Percentiles rank a stretch among this genome's conserved stretches.
Conservation (phyloP, 1,140 invertebrate species). For the Calephelis virginiensis region DNA sequence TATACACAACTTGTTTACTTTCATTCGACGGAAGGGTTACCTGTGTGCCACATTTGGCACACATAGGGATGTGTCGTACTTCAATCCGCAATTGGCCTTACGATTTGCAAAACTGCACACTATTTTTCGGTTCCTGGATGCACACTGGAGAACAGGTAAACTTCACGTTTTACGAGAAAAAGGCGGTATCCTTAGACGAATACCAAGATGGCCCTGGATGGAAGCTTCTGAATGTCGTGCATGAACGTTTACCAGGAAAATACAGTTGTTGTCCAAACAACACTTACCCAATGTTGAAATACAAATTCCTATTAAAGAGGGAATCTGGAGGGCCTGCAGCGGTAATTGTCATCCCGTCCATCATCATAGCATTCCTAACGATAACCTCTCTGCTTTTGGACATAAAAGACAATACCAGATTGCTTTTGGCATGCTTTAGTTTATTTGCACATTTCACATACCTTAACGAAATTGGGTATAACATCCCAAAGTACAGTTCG, state of each 20-base stretch:
- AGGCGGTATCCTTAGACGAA: conserved; percentile 49
- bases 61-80: conserved; percentile 73
- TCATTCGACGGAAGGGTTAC: conserved; percentile 57
- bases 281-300: conserved; percentile 67
- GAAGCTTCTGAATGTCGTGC: conserved; percentile 47
- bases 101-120: conserved; percentile 76
- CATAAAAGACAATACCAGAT: conserved; percentile 55
- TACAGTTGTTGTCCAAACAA: conserved; percentile 55
- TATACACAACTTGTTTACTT: conserved; percentile 68
- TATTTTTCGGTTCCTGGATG: conserved; percentile 80
- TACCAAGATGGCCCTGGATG: conserved; percentile 63
- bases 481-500: conserved; percentile 61
- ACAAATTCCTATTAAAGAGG: conserved; percentile 58
- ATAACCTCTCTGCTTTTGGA: conserved; percentile 54
- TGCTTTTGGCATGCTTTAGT: conserved; percentile 61
- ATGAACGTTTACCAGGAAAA: conserved; percentile 52
- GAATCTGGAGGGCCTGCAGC: conserved; percentile 62
- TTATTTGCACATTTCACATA: conserved; percentile 65
- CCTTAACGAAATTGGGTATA: conserved; percentile 60
- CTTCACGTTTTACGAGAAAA: conserved; percentile 61
- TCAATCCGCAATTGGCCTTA: conserved; percentile 76
- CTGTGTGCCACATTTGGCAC: conserved; percentile 72
- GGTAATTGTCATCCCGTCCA: conserved; percentile 55
- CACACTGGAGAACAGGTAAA: conserved; percentile 81
- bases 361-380: conserved; percentile 54